Evolutionary conservation across 2,797 vertebrate species (phyloP), one percentile per base, ranked within the genome.

Genomic region (Pseudomugil tenellus): DNA sequence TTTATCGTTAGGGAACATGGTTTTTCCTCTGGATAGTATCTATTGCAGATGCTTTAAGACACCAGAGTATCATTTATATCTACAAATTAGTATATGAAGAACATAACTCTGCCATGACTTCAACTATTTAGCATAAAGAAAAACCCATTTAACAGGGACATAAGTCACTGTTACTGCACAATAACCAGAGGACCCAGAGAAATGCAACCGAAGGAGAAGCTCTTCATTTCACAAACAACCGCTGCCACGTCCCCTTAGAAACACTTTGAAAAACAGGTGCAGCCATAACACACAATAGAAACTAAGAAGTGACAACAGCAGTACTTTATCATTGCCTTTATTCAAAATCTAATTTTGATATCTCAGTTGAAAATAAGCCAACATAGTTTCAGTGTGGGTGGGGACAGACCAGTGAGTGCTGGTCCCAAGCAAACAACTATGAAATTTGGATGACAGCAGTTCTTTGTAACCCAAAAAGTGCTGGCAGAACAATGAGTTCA

Each of bases 371-470:
- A 48, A 76, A 66, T 17, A 31, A 54, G 55, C 35, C 0, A n/a
- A 70, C 37, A 63, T 68, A 6, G 0, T 21, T 51, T n/a, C 41
- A 25, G 28, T 14, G 41, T 21, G 53, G 60, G 49, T 67, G 1
- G 64, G 60, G 76, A 83, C 58, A 82, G 78, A 84, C 67, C 76
- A 84, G 76, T 76, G 58, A 56, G 54, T 16, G 48, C 67, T 76
- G 71, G 71, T 72, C 70, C 64, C 81, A 84, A 58, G 72, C 56
- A 28, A 63, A 72, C 63, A 32, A 12, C 9, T 25, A 12, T 29
- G 49, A 5, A 46, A 37, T 54, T 63, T 58, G 4, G 57, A 52
- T 54, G 2, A 37, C 62, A 62, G 19, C n/a, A 41, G 19, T 8
- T 25, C 6, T 21, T 23, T 39, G 25, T 8, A 26, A 7, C 9